phyloP scores from a whole-genome alignment of 1,140 invertebrate genomes.

The Calephelis nemesis region DNA sequence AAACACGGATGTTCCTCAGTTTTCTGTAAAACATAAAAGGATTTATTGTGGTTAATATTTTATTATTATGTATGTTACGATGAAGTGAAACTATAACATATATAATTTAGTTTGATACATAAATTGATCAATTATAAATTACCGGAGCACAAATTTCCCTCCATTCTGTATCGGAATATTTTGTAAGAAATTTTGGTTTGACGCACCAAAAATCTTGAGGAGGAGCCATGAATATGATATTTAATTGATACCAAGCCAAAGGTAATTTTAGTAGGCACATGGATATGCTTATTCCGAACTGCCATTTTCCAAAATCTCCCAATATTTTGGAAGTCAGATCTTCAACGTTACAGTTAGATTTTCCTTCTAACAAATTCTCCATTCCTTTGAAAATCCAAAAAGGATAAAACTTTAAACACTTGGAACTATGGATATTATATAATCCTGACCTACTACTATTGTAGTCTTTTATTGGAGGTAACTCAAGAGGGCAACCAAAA shows the following conservation, averaged over 20 bases:
- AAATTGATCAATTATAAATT: conserved; percentile 31
- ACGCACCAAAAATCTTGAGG: conserved; percentile 77
- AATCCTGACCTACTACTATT: no score
- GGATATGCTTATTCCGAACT: conserved; percentile 81
- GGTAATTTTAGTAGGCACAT: conserved; percentile 85
- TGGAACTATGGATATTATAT: no score
- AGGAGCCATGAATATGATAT: conserved; percentile 83
- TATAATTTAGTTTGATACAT: no score
- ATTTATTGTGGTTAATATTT: neutral
- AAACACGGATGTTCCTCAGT: conserved; percentile 61
- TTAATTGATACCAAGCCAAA: conserved; percentile 81
- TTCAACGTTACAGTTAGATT: conserved; percentile 36
- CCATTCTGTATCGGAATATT: conserved; percentile 59
- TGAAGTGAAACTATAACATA: no score
- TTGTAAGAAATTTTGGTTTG: conserved; percentile 50
- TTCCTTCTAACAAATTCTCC: conserved; percentile 3
- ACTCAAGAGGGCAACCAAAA: no score
- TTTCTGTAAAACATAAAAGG: conserved; percentile 38
- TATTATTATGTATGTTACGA: neutral
- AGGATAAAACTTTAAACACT: no score
- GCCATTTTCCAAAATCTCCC: conserved; percentile 86
- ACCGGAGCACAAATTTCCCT: conserved; percentile 62
- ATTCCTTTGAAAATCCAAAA: no score
- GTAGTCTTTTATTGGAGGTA: no score
- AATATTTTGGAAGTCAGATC: conserved; percentile 74